Evolutionary conservation across 2,113 vertebrate genomes (phyloP), one percentile per base, ranked within the genome.

Genomic region (Eupsittula cactorum): DNA sequence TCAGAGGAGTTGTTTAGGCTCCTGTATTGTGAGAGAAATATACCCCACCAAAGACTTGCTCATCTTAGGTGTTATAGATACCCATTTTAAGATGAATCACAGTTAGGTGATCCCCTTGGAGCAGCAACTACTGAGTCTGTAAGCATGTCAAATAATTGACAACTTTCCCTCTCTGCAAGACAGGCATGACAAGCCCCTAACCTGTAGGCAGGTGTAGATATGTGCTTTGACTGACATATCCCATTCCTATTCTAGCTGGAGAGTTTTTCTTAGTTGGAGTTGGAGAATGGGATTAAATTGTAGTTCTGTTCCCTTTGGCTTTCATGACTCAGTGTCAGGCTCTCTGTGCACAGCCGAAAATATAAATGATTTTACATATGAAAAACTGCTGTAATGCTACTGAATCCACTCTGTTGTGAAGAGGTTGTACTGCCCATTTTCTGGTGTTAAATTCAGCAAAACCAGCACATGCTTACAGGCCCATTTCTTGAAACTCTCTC

Each of bases 191-290:
- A 84, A 89, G 11, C 17, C 39, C 74, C 37, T 17, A 55, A 71
- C n/a, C 76, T 64, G 33, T 28, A 31, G 47, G 35, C 0, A 1
- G 24, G 52, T 79, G 57, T 59, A 82, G 62, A 11, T 76, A 14
- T 2, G 6, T 50, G n/a, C 31, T 80, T 82, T 0, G 0, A 33
- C 14, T 18, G 33, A 84, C 82, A 39, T 2, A 13, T 37, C 29
- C 27, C n/a, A 13, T 85, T 90, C 60, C 19, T 52, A 2, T 53
- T 53, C 23, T 27, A 65, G 24, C 37, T 87, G 52, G 39, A 79
- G 44, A 76, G 35, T 1, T 92, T 86, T 89, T 33, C 69, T 74
- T 50, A 35, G 9, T 6, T 3, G 10, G 77, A 78, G 9, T 24
- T 80, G 50, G 18, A 60, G 55, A 68, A 60, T 5, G 35, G 47